Evolutionary conservation across 2,113 vertebrate genomes (phyloP).

Genomic region (Rhynchopsitta pachyrhyncha): DNA sequence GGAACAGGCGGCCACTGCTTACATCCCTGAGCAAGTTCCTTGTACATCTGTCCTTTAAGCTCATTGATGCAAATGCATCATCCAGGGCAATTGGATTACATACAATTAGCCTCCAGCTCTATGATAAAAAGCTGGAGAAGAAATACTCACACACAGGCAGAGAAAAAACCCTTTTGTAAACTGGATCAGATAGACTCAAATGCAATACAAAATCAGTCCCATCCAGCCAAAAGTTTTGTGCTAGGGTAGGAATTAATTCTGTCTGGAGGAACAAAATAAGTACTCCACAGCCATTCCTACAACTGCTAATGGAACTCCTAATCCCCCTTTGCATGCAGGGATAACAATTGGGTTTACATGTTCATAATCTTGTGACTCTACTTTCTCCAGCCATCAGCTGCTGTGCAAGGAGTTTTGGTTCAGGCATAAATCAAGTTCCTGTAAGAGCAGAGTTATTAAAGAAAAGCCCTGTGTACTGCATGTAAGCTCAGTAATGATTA

Average conservation of each 20-base stretch:
- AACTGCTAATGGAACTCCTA: constrained; percentile 14
- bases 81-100: background rate
- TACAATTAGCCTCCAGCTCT: background rate
- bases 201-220: background rate
- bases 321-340: background rate
- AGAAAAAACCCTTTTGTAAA: background rate
- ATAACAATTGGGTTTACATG: background rate
- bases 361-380: constrained; percentile 38
- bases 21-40: background rate
- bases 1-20: background rate
- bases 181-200: background rate
- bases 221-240: background rate
- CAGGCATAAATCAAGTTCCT: background rate
- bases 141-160: background rate
- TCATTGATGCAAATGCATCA: fast-evolving
- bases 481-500: background rate
- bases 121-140: background rate
- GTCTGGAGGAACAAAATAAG: constrained; percentile 10
- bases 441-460: background rate
- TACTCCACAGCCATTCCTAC: background rate
- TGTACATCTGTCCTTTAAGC: background rate
- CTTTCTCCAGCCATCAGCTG: constrained; percentile 9
- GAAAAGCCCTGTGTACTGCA: background rate
- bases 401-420: background rate
- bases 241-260: background rate